Evolutionary conservation across 2,113 vertebrate genomes (phyloP).

Genomic region (Hippolais icterina): DNA sequence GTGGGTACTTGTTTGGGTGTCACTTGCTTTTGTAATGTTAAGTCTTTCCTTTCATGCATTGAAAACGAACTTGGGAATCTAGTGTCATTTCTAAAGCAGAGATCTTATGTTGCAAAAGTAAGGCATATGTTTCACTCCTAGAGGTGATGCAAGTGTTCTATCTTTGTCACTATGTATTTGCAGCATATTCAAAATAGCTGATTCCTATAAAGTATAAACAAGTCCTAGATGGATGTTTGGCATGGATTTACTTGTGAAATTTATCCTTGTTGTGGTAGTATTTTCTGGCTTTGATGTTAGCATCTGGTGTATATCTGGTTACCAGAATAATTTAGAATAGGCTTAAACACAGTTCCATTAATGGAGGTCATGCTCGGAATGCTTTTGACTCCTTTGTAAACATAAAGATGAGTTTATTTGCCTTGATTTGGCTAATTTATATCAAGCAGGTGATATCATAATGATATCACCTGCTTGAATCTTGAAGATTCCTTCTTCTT

Average conservation of each 20-base stretch:
- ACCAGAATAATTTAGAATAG: not conserved
- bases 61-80: not conserved
- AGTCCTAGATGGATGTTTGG: not conserved
- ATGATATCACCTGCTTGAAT: not conserved
- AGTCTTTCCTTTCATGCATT: not conserved
- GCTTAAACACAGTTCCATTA: not conserved
- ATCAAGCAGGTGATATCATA: no score
- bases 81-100: not conserved
- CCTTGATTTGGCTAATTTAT: not conserved
- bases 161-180: not conserved
- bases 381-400: not conserved
- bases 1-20: not conserved
- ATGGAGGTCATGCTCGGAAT: not conserved
- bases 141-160: not conserved
- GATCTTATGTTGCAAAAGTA: not conserved
- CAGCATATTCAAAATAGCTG: not conserved
- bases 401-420: not conserved
- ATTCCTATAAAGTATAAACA: not conserved
- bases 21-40: not conserved
- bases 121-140: not conserved
- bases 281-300: conserved; percentile 1
- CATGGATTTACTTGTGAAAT: not conserved
- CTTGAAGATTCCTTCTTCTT: not conserved
- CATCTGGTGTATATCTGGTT: not conserved
- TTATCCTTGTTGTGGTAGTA: not conserved